Percentiles rank a stretch among this genome's conserved stretches.
Evolutionary conservation across 2,113 vertebrate genomes (phyloP).

Genomic region (Manacus vitellinus): DNA sequence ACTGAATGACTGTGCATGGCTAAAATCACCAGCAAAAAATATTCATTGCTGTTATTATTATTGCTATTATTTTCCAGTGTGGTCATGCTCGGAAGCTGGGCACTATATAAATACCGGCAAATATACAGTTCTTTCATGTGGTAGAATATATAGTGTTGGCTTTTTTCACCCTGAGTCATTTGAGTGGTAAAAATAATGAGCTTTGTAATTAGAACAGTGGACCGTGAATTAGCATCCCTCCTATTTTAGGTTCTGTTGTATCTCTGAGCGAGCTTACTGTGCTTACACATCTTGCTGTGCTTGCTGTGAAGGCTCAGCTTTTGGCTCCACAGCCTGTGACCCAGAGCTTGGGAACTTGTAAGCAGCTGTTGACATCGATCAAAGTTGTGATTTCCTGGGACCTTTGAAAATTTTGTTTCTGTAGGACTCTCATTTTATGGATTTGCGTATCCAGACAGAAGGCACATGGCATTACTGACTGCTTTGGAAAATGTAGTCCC

Average conservation of each 20-base stretch:
- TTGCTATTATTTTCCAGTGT: background rate
- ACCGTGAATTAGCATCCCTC: background rate
- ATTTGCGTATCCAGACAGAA: background rate
- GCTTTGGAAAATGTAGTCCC: slow-evolving; percentile 3
- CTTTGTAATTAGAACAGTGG: slow-evolving; percentile 18
- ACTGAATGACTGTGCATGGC: background rate
- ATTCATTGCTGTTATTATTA: background rate
- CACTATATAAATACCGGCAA: background rate
- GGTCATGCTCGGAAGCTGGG: background rate
- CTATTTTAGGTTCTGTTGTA: background rate
- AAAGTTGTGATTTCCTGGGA: background rate
- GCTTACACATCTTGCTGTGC: background rate
- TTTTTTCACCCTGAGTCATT: background rate
- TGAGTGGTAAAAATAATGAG: background rate
- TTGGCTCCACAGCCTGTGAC: background rate
- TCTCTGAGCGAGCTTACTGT: background rate
- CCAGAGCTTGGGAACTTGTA: background rate
- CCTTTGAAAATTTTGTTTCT: background rate
- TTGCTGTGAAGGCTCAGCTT: background rate
- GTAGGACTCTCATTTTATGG: background rate
- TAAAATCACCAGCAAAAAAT: background rate
- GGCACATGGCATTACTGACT: background rate
- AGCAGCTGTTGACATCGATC: background rate
- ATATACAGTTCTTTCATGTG: background rate
- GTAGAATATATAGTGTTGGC: background rate